Evolutionary conservation across 53 echinoderm and acorn worm species (phyloP).

Genomic region (Pentamera pediparva): DNA sequence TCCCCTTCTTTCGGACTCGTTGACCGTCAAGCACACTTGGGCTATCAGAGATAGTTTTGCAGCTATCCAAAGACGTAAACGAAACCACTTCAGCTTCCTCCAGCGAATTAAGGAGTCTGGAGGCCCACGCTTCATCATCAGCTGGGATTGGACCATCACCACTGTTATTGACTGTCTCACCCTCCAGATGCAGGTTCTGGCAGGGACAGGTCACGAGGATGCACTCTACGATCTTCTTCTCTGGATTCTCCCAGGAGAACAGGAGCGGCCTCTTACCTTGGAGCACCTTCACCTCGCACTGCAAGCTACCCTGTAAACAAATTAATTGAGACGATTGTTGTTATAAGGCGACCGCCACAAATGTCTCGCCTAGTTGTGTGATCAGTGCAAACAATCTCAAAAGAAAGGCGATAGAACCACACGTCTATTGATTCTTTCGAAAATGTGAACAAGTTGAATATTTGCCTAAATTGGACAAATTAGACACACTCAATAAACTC

Average conservation of each 20-base stretch:
- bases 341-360: too few species aligned
- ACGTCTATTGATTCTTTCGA: too few species aligned
- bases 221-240: not conserved
- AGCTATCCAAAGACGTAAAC: not conserved
- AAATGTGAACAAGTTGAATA: too few species aligned
- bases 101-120: constrained; percentile 2
- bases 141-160: not conserved
- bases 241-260: constrained; percentile 19
- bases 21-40: too few species aligned
- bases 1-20: too few species aligned
- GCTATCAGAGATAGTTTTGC: too few species aligned
- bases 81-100: constrained; percentile 8
- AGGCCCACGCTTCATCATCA: not conserved
- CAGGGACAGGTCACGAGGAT: constrained; percentile 11
- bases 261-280: not conserved
- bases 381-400: too few species aligned
- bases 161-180: not conserved
- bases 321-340: too few species aligned
- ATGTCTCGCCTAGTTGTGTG: too few species aligned
- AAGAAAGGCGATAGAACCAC: too few species aligned
- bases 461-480: too few species aligned
- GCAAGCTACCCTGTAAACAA: not conserved
- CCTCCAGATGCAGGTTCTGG: not conserved
- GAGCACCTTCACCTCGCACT: constrained; percentile 6
- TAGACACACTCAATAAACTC: too few species aligned